phyloP scores from a whole-genome alignment of 2,113 vertebrate genomes.

The Periophthalmodon schlosseri region DNA sequence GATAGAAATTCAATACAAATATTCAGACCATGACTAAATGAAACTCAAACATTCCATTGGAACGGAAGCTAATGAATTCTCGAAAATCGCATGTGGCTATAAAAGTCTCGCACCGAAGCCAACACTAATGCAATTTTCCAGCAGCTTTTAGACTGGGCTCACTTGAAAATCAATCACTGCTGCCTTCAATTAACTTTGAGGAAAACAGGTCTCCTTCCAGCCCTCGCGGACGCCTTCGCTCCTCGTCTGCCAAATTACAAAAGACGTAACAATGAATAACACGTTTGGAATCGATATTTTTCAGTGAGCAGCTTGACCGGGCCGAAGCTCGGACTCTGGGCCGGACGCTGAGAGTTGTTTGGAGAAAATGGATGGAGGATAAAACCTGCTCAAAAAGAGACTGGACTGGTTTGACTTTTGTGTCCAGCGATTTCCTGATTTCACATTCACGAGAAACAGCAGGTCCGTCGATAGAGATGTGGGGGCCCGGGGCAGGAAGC shows the following conservation, averaged over 20 bases:
- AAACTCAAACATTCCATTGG: constrained; percentile 19
- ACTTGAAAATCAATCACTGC: constrained; percentile 39
- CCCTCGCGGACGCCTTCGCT: constrained; percentile 11
- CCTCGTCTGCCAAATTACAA: constrained; percentile 27
- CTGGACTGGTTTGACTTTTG: no score
- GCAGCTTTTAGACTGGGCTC: constrained; percentile 18
- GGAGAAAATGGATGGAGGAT: background rate
- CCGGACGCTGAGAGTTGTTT: no score
- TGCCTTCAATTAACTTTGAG: constrained; percentile 43
- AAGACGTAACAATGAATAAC: constrained; percentile 19
- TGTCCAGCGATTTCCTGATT: no score
- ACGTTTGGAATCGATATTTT: constrained; percentile 27
- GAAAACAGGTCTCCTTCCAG: constrained; percentile 40
- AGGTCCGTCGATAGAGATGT: no score
- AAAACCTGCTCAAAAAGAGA: background rate
- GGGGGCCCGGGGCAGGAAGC: no score
- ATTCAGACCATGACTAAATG: constrained; percentile 25
- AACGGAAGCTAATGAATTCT: constrained; percentile 31
- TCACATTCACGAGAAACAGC: no score
- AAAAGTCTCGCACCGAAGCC: constrained; percentile 32
- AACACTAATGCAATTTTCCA: constrained; percentile 23
- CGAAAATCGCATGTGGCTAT: constrained; percentile 24
- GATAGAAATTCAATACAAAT: constrained; percentile 24
- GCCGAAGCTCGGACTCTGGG: constrained; percentile 14
- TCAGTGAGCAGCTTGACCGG: constrained; percentile 15